phyloP scores from a whole-genome alignment of 1,140 invertebrate species.

The Maconellicoccus hirsutus region DNA sequence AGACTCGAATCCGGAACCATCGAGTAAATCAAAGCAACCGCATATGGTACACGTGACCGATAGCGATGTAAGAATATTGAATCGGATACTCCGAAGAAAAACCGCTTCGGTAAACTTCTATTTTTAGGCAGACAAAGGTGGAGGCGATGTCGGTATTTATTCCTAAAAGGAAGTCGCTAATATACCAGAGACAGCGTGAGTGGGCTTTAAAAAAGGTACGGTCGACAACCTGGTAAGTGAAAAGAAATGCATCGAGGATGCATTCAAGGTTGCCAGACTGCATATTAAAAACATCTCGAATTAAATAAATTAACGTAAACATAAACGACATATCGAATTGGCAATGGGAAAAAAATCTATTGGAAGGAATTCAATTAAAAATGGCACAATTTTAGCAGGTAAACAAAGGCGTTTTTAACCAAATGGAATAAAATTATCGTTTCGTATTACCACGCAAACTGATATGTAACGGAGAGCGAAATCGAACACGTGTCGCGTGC shows the following conservation, averaged over 20 bases:
- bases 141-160: neutral
- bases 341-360: too few species aligned
- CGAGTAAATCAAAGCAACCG: neutral
- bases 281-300: too few species aligned
- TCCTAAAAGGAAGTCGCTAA: neutral
- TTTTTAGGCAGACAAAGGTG: neutral
- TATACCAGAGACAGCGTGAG: neutral
- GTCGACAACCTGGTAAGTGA: neutral
- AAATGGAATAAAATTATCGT: neutral
- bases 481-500: neutral
- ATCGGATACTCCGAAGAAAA: neutral
- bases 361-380: too few species aligned
- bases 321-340: too few species aligned
- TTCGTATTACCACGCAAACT: neutral
- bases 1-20: too few species aligned
- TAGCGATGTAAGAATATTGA: neutral
- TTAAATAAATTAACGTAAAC: too few species aligned
- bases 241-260: neutral
- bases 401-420: too few species aligned
- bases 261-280: neutral
- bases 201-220: slow-evolving; percentile 3
- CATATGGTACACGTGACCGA: neutral
- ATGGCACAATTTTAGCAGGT: too few species aligned
- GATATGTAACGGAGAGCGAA: neutral
- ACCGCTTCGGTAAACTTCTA: neutral